phyloP scores from a whole-genome alignment of 2,888 invertebrate species.

The Gnatocerus cornutus region DNA sequence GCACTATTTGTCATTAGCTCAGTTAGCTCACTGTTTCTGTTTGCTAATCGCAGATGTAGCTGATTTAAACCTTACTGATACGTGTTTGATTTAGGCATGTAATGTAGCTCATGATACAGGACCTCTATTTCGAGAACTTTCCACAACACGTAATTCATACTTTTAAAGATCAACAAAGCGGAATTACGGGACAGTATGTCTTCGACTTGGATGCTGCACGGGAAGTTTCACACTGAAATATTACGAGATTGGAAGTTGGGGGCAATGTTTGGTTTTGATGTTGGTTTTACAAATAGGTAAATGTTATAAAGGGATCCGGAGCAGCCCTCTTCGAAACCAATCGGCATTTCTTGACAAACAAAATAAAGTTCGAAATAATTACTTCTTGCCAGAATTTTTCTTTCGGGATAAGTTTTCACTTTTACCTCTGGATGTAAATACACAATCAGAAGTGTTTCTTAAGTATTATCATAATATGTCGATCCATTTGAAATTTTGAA shows the following conservation, averaged over 20 bases:
- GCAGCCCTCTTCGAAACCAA: constrained; percentile 6
- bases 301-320: background rate
- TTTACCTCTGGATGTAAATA: constrained; percentile 18
- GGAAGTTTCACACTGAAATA: constrained; percentile 20
- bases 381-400: too few relatives aligned
- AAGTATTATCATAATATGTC: constrained; percentile 38
- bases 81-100: constrained; percentile 59
- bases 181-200: background rate
- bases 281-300: constrained; percentile 45
- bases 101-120: constrained; percentile 58
- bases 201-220: constrained; percentile 19
- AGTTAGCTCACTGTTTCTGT: constrained; percentile 70
- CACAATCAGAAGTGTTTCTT: constrained; percentile 3
- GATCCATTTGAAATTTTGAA: constrained; percentile 33
- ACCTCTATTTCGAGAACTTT: constrained; percentile 33
- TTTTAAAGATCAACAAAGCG: constrained; percentile 10
- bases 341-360: background rate
- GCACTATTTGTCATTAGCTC: constrained; percentile 70
- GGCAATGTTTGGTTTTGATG: constrained; percentile 37
- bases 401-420: background rate
- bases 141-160: constrained; percentile 29
- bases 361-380: background rate
- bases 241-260: constrained; percentile 35
- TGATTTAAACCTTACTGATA: constrained; percentile 58
- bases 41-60: constrained; percentile 71